Evolutionary conservation across 2,888 invertebrate genomes (phyloP).

Genomic region (Boloria euphrosyne): DNA sequence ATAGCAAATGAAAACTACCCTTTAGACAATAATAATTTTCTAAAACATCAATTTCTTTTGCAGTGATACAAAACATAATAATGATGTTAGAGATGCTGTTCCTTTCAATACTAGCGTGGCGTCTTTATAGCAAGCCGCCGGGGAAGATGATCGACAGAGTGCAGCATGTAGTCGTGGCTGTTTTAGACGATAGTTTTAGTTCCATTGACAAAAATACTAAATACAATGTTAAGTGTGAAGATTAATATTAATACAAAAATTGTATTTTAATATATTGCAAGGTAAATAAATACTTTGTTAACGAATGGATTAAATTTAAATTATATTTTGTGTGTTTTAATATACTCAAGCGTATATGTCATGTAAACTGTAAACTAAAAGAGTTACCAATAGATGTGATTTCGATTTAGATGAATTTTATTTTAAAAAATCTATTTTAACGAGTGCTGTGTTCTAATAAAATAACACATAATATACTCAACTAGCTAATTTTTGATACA

Average conservation of each 20-base stretch:
- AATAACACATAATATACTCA: too few relatives aligned
- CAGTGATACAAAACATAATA: slow-evolving; percentile 86
- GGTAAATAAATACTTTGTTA: too few relatives aligned
- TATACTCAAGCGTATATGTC: too few relatives aligned
- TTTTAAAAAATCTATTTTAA: too few relatives aligned
- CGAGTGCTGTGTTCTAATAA: too few relatives aligned
- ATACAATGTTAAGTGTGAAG: slow-evolving; percentile 24
- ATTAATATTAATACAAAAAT: slow-evolving; percentile 16
- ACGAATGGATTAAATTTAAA: too few relatives aligned
- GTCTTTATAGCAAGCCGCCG: slow-evolving; percentile 80
- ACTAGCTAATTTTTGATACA: too few relatives aligned
- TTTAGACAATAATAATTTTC: too few relatives aligned
- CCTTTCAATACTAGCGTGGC: slow-evolving; percentile 84
- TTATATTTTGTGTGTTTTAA: neutral
- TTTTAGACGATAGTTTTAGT: slow-evolving; percentile 58
- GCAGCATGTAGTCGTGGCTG: slow-evolving; percentile 61
- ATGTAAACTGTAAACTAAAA: too few relatives aligned
- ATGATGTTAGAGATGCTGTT: slow-evolving; percentile 87
- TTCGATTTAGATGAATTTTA: too few relatives aligned
- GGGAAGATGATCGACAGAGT: slow-evolving; percentile 58
- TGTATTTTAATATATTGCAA: neutral
- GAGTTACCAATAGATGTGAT: too few relatives aligned
- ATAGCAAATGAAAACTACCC: too few relatives aligned
- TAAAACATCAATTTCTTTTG: slow-evolving; percentile 28
- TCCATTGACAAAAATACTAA: slow-evolving; percentile 35